phyloP scores from a whole-genome alignment of 2,888 invertebrate species.

The Caenorhabditis sp. region DNA sequence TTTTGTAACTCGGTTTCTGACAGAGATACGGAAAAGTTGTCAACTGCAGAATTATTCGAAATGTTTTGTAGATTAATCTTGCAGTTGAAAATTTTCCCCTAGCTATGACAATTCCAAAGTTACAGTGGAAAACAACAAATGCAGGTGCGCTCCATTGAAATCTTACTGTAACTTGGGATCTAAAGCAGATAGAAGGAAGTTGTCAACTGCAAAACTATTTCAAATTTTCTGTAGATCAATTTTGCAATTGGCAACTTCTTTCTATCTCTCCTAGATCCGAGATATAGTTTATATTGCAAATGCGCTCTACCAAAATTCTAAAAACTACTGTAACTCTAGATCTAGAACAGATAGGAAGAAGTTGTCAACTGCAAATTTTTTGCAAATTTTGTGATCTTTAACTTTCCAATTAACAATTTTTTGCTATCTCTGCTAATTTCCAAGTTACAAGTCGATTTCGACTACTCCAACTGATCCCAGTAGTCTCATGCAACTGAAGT shows the following conservation, averaged over 20 bases:
- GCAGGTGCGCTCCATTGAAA: too few relatives aligned
- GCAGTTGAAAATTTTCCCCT: too few relatives aligned
- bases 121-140: too few relatives aligned
- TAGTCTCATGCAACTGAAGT: background rate
- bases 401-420: background rate
- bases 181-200: background rate
- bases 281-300: too few relatives aligned
- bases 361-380: background rate
- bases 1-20: too few relatives aligned
- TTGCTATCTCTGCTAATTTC: background rate
- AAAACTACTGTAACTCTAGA: background rate
- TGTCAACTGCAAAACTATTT: constrained; percentile 1
- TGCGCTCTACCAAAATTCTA: background rate
- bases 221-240: background rate
- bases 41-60: too few relatives aligned
- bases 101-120: too few relatives aligned
- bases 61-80: too few relatives aligned
- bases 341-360: background rate
- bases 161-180: background rate
- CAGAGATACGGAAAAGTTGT: too few relatives aligned
- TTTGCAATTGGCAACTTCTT: background rate
- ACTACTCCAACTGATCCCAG: too few relatives aligned
- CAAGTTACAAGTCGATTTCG: background rate
- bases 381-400: background rate
- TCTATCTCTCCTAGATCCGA: too few relatives aligned